Evolutionary conservation across 2,113 vertebrate species (phyloP), one percentile per base, ranked within the genome.

Genomic region (Hemibagrus wyckioides): DNA sequence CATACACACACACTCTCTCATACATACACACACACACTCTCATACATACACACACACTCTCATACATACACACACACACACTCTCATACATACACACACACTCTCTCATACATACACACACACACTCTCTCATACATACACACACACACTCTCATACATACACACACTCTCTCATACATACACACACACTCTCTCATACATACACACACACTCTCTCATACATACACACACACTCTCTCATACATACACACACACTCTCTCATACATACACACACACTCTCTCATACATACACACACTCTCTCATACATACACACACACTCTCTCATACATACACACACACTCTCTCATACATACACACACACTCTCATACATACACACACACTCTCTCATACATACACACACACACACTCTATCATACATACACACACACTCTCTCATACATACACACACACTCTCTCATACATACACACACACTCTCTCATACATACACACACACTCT

Each of bases 361-460:
- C 76, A 63, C 5, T 48, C 5, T n/a, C 28, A 4, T n/a, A 54
- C 86, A 84, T 54, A 48, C 44, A 48, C 44, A 48, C 44, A 44
- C 44, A 44, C 44, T 44, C 44, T 48, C 44, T 48, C 44, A 7
- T 8, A 48, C 9, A 48, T 8, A 48, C 9, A 44, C 7, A 88
- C 65, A 88, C 76, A 63, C 52, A 1, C 41, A 54, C 86, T 80
- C 63, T n/a, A n/a, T n/a, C n/a, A 48, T 8, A 48, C 44, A 48
- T 48, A 48, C 44, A 48, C 44, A 48, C 44, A 48, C 3, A 88
- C 76, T 3, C 44, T 48, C 44, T 48, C n/a, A 5, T 36, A 44
- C 86, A 84, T 54, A 48, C 2, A 48, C 44, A 48, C 44, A 48
- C 44, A 2, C 44, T 48, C 44, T 48, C 44, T 48, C 44, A 48